Conservation (phyloP, 2,797 vertebrate species). For the Sparidentex hasta region DNA sequence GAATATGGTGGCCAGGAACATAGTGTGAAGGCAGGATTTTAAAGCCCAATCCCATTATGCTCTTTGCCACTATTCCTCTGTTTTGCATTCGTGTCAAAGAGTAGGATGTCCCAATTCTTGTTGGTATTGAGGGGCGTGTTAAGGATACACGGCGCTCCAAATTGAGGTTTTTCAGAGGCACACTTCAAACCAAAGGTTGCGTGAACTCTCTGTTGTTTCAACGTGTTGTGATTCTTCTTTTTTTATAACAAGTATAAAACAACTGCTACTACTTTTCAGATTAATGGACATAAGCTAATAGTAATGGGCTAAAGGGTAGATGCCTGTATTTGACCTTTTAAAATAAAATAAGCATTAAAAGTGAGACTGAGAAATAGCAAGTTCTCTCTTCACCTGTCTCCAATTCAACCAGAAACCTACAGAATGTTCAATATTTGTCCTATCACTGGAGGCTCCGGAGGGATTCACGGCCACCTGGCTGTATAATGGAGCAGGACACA, state of each 20-base stretch:
- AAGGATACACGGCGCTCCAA: no score
- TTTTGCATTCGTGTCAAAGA: no score
- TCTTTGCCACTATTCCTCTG: no score
- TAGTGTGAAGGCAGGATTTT: neutral
- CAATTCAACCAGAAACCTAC: neutral
- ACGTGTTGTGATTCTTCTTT: no score
- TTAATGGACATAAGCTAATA: slow-evolving; percentile 11
- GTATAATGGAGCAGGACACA: slow-evolving; percentile 2
- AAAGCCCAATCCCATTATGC: no score
- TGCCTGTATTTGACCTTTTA: neutral
- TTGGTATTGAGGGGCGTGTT: neutral
- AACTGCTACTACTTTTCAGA: no score
- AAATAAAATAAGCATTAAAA: neutral
- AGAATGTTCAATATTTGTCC: slow-evolving; percentile 12
- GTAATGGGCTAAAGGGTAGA: neutral
- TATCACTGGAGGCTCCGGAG: neutral
- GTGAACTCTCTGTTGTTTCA: no score
- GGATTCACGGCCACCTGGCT: slow-evolving; percentile 1
- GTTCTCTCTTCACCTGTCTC: neutral
- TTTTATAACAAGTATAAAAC: no score
- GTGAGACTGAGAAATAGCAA: neutral
- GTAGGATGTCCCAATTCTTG: no score
- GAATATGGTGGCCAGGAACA: neutral
- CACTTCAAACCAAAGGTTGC: no score
- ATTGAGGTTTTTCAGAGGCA: no score